Evolutionary conservation across 2,797 vertebrate genomes (phyloP), one percentile per base, ranked within the genome.

Genomic region (Cyprinella venusta): DNA sequence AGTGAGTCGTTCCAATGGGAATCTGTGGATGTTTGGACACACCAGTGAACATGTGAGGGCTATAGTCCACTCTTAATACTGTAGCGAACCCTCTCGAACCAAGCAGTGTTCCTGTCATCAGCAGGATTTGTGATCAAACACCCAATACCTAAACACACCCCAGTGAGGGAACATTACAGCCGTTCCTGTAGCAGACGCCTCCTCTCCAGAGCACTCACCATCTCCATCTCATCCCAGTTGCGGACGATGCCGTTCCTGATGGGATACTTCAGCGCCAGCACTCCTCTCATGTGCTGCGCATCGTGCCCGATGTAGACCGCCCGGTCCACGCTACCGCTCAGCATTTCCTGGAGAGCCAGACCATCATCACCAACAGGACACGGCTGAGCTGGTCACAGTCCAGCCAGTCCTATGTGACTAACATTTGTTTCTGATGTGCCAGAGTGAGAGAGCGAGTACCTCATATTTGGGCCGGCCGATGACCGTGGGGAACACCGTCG

Each of bases 151-250:
- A 6, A 8, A 19, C 45, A 45, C 4, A 19, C 18, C 8, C 2
- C 50, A 19, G 50, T 19, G 50, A 19, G 7, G 19, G 52, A 1
- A 6, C 21, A 4, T 8, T 19, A 52, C 7, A 52, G 18, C 2
- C 0, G 50, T 19, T 19, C 18, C 50, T 19, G 6, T 19, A 52
- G 6, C 0, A 1, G 21, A 56, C n/a, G 2, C 8, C 3, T 8
- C 2, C 19, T 6, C 12, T 45, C 4, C 12, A 45, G 42, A 45
- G 42, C 1, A 71, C 76, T 45, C 63, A 94, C 95, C 90, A 92
- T 92, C 89, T 96, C 95, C 92, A 96, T 94, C 16, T 95, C 92
- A 48, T 96, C 94, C 95, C 95, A 96, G 92, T 92, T 93, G 1
- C 45, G 71, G 61, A 95, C 88, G 13, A 93, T 81, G 2, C 95